Evolutionary conservation across 1,140 invertebrate genomes (phyloP).

Genomic region (Laupala kohalensis): DNA sequence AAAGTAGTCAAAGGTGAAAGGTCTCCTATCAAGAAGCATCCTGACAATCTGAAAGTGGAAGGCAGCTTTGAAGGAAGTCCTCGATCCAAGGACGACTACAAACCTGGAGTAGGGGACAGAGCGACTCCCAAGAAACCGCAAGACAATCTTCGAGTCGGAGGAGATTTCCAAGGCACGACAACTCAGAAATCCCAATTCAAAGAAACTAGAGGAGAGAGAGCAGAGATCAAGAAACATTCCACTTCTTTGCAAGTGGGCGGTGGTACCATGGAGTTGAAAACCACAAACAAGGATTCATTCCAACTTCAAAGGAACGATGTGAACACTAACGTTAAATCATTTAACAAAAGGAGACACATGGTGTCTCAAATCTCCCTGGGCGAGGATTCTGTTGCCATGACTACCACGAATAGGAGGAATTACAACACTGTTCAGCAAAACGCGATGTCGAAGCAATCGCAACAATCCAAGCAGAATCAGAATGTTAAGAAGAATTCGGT

Average conservation of each 20-base stretch:
- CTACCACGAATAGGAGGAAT: slow-evolving; percentile 43
- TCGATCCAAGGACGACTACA: slow-evolving; percentile 24
- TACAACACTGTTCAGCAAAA: slow-evolving; percentile 27
- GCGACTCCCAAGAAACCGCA: slow-evolving; percentile 23
- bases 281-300: slow-evolving; percentile 35
- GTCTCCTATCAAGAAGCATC: slow-evolving; percentile 17
- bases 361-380: slow-evolving; percentile 49
- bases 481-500: slow-evolving; percentile 23
- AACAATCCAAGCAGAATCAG: slow-evolving; percentile 14
- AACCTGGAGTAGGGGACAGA: slow-evolving; percentile 24
- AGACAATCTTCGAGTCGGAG: slow-evolving; percentile 34
- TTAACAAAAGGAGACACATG: slow-evolving; percentile 39
- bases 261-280: slow-evolving; percentile 36
- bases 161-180: slow-evolving; percentile 33
- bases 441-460: slow-evolving; percentile 3
- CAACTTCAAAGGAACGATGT: slow-evolving; percentile 27
- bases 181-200: slow-evolving; percentile 33
- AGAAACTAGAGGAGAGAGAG: slow-evolving; percentile 35
- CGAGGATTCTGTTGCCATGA: slow-evolving; percentile 34
- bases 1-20: slow-evolving; percentile 12
- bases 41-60: slow-evolving; percentile 47
- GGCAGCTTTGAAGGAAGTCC: slow-evolving; percentile 26
- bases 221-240: slow-evolving; percentile 37
- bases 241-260: slow-evolving; percentile 36
- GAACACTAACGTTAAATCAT: slow-evolving; percentile 14